Evolutionary conservation across 1,140 invertebrate species (phyloP).

Genomic region (Medauroidea extradentata): DNA sequence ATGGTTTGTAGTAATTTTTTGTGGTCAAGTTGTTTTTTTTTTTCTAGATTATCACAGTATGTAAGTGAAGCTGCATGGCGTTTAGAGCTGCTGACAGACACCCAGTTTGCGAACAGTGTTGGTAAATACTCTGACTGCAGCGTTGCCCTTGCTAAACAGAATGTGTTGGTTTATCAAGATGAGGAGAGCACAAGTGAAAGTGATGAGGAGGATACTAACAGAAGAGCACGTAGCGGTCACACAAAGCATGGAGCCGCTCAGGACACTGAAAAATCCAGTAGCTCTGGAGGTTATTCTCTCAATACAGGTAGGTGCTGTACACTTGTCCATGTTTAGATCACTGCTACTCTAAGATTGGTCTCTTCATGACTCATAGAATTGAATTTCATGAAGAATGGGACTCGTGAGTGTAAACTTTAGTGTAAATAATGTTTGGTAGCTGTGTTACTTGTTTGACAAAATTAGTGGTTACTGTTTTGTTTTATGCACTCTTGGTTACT

Average conservation of each 20-base stretch:
- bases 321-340: no score
- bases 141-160: neutral
- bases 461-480: no score
- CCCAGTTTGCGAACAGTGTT: neutral
- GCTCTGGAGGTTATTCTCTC: constrained; percentile 4
- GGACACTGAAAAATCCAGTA: constrained; percentile 4
- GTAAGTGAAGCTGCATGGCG: constrained; percentile 11
- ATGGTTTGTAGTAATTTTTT: no score
- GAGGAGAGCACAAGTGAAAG: constrained; percentile 4
- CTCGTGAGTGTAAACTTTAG: no score
- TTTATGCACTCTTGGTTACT: no score
- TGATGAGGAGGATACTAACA: neutral
- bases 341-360: no score
- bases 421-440: no score
- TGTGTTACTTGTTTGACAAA: no score
- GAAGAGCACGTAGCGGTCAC: neutral
- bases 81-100: constrained; percentile 5
- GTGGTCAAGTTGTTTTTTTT: neutral
- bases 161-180: neutral
- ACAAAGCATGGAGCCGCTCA: neutral
- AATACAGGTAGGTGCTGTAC: neutral
- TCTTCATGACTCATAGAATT: neutral
- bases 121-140: neutral
- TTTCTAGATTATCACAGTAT: constrained; percentile 4
- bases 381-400: no score